phyloP scores from a whole-genome alignment of 2,888 invertebrate species.

The Nomada fabriciana region DNA sequence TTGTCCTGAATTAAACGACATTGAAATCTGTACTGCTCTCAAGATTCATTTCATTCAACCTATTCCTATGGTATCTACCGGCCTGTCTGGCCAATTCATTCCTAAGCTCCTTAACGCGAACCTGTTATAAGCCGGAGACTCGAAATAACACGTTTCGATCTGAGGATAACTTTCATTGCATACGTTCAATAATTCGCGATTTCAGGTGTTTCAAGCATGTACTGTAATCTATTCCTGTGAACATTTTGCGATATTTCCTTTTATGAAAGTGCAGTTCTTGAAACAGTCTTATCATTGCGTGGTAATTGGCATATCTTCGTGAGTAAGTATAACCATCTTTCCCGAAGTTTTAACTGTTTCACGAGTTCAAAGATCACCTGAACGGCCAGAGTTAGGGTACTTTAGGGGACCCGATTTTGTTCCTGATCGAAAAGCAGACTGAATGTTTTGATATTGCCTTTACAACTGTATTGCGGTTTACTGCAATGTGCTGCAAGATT shows the following conservation, averaged over 20 bases:
- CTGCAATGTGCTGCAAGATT: background rate
- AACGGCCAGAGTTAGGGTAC: background rate
- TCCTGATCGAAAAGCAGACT: no score
- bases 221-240: background rate
- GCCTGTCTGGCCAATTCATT: background rate
- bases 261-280: no score
- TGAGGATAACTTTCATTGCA: background rate
- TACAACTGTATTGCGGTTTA: background rate
- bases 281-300: background rate
- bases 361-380: background rate
- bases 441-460: no score
- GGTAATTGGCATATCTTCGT: background rate
- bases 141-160: background rate
- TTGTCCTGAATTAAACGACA: background rate
- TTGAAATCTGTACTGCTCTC: background rate
- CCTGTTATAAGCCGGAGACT: constrained; percentile 5
- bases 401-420: background rate
- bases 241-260: background rate
- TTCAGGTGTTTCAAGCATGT: background rate
- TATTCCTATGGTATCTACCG: no score
- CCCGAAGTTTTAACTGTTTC: background rate
- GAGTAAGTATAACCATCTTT: no score
- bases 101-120: background rate
- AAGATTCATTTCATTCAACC: background rate
- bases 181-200: background rate